Evolutionary conservation across 2,797 vertebrate species (phyloP).

Genomic region (Amniataba percoides): DNA sequence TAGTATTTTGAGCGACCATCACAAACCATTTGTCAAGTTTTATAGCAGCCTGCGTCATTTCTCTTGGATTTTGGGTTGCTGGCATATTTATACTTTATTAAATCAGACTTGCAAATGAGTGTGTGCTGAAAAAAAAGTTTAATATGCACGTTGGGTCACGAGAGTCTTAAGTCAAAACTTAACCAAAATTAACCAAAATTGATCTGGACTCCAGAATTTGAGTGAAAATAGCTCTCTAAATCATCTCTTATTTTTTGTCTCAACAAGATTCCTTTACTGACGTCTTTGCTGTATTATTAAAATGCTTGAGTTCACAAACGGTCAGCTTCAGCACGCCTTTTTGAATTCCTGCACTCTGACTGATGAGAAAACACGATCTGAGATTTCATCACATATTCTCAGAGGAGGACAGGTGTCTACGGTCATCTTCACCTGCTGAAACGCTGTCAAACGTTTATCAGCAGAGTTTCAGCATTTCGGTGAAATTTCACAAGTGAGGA

Average conservation of each 20-base stretch:
- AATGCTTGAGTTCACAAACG: neutral
- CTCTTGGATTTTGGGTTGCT: neutral
- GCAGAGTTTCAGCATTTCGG: slow-evolving; percentile 13
- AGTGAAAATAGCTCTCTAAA: neutral
- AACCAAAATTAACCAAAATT: neutral
- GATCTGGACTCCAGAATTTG: neutral
- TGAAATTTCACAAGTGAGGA: slow-evolving; percentile 48
- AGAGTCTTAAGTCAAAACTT: neutral
- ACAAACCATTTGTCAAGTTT: neutral
- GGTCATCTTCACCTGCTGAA: slow-evolving; percentile 28
- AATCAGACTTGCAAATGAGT: neutral
- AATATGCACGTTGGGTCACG: neutral
- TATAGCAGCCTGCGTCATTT: fast-evolving
- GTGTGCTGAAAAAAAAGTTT: no score
- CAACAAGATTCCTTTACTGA: slow-evolving; percentile 1
- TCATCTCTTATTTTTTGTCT: slow-evolving; percentile 8
- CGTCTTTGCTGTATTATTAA: slow-evolving; percentile 25
- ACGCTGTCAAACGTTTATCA: slow-evolving; percentile 37
- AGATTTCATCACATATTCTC: slow-evolving; percentile 45
- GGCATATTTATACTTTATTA: neutral
- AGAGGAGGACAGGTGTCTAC: slow-evolving; percentile 2
- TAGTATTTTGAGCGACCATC: neutral
- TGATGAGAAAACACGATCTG: slow-evolving; percentile 44
- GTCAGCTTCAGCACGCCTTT: neutral
- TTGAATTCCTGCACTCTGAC: slow-evolving; percentile 20